phyloP scores from a whole-genome alignment of 2,113 vertebrate genomes.

The Psittacus erithacus region DNA sequence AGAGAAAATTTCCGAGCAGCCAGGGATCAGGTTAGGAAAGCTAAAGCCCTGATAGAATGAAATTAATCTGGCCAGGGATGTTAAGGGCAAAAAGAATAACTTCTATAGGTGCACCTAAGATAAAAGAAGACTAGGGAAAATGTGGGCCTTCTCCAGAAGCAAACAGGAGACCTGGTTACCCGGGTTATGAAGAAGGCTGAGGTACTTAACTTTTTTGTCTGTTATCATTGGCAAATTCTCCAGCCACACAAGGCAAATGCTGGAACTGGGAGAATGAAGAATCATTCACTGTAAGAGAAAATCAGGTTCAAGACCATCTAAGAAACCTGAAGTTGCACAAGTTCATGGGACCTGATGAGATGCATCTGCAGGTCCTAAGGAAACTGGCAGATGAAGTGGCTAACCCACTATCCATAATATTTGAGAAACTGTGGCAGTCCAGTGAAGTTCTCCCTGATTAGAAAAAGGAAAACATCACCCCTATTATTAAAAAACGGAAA shows the following conservation, averaged over 20 bases:
- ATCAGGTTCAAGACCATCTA: not conserved
- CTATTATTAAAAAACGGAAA: not conserved
- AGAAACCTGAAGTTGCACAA: not conserved
- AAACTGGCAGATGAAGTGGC: not conserved
- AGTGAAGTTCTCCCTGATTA: not conserved
- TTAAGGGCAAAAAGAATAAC: not conserved
- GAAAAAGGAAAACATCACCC: not conserved
- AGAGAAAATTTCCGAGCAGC: not conserved
- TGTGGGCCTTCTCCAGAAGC: not conserved
- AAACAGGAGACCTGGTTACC: not conserved
- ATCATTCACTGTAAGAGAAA: not conserved
- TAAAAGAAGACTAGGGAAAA: not conserved
- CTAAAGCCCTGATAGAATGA: not conserved
- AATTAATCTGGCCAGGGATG: not conserved
- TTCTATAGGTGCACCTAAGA: not conserved
- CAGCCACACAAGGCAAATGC: not conserved
- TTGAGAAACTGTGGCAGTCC: not conserved
- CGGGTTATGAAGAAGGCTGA: not conserved
- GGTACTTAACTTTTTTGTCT: not conserved
- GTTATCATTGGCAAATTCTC: not conserved
- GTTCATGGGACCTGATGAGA: not conserved
- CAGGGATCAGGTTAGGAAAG: not conserved
- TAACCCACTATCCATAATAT: not conserved
- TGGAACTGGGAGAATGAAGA: not conserved
- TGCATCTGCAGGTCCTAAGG: not conserved